Percentiles rank a stretch among this genome's conserved stretches.
Evolutionary conservation across 2,113 vertebrate species (phyloP).

Genomic region (Rhea pennata): DNA sequence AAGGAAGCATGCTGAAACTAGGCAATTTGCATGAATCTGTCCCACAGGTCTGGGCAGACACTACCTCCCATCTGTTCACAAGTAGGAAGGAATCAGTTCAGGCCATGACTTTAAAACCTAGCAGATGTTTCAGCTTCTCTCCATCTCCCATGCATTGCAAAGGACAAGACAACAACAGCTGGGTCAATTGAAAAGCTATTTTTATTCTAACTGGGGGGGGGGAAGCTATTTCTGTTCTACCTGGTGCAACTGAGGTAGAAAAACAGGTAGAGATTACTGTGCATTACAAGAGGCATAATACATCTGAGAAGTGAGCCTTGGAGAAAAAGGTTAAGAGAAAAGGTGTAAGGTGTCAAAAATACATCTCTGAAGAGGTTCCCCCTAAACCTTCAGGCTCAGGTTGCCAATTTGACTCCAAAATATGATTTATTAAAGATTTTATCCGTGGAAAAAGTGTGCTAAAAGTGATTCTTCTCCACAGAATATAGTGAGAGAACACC

Average conservation of each 20-base stretch:
- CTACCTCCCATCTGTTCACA: not conserved
- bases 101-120: not conserved
- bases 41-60: not conserved
- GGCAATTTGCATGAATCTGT: not conserved
- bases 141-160: not conserved
- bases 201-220: not conserved
- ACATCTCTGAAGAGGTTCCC: not conserved
- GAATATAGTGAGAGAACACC: not conserved
- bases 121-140: not conserved
- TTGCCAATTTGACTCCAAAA: not conserved
- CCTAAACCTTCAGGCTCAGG: not conserved
- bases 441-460: not conserved
- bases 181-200: not conserved
- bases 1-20: not conserved
- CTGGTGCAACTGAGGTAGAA: not conserved
- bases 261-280: not conserved
- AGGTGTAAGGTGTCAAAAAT: not conserved
- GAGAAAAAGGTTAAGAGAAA: not conserved
- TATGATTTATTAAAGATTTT: not conserved
- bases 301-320: not conserved
- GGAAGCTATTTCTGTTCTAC: fast-evolving
- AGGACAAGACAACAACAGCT: not conserved
- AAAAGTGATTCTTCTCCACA: not conserved
- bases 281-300: not conserved
- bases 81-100: not conserved